Evolutionary conservation across 2,888 invertebrate species (phyloP), one percentile per base, ranked within the genome.

Genomic region (Drosophila hawaiiensis): DNA sequence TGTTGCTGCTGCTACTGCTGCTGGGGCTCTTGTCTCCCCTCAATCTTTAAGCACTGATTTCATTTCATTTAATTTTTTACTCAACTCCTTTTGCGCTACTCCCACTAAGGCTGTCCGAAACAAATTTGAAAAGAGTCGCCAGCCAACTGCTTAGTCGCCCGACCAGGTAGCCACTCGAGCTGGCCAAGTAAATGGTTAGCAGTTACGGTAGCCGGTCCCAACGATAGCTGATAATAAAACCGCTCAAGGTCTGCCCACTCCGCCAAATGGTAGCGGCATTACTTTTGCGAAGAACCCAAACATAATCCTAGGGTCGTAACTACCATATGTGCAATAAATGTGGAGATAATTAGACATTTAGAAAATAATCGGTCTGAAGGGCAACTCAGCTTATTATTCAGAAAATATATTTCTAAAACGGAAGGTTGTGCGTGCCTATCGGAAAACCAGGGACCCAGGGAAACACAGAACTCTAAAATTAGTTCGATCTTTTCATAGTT

Each of bases 1-100:
- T 29, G 69, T 29, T 25, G 33, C 50, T n/a, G 80, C 52, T 22
- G 80, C 62, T 49, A n/a, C 31, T 37, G 73, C 37, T 22, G 25
- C 47, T 67, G 61, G 28, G 43, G 52, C 52, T 70, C 69, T 83
- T 80, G 80, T 83, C 78, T 78, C 82, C 84, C 81, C 81, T 76
- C 68, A 53, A 78, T 79, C 69, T 79, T 66, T 68, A 29, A 50
- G 53, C 63, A 63, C 71, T 60, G 56, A 65, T 62, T 62, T 64
- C 47, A 82, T 78, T 66, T 66, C 54, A 59, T 55, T 69, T 54
- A 22, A 64, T 39, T 70, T 67, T 64, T 56, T 60, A 29, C 53
- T 28, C 22, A 41, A 35, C 39, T 64, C 37, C 60, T 47, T 39
- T 37, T 54, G 47, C 43, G 56, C 58, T 61, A 82, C 79, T 82